Evolutionary conservation across 2,113 vertebrate species (phyloP).

Genomic region (Xerus inauris): DNA sequence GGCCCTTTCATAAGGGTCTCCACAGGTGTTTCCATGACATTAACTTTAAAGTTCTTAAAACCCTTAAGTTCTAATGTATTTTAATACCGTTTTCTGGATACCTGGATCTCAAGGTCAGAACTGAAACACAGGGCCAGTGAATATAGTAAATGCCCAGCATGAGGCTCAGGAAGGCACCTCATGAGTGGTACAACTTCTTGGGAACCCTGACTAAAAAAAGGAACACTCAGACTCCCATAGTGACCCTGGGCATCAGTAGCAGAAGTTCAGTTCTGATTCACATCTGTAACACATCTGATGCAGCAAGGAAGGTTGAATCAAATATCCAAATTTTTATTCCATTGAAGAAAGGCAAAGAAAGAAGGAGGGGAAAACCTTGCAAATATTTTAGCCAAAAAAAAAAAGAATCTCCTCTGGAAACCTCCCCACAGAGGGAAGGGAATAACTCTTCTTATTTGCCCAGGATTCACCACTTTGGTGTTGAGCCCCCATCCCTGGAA

Average conservation of each 20-base stretch:
- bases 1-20: background rate
- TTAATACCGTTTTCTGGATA: too few relatives aligned
- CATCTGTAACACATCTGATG: background rate
- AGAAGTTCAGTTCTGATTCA: background rate
- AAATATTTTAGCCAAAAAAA: background rate
- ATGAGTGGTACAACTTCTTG: fast-evolving
- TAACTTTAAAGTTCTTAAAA: background rate
- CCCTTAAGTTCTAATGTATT: background rate
- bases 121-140: too few relatives aligned
- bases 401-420: background rate
- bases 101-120: too few relatives aligned
- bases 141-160: background rate
- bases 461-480: background rate
- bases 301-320: background rate
- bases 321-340: background rate
- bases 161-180: background rate
- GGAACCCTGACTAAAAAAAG: background rate
- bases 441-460: background rate
- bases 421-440: background rate
- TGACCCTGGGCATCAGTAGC: background rate
- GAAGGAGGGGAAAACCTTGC: background rate
- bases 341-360: background rate
- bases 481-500: background rate
- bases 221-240: too few relatives aligned
- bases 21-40: background rate